Conservation (phyloP, 92 coral and sea anemone species). For the Palythoa caribaeorum region DNA sequence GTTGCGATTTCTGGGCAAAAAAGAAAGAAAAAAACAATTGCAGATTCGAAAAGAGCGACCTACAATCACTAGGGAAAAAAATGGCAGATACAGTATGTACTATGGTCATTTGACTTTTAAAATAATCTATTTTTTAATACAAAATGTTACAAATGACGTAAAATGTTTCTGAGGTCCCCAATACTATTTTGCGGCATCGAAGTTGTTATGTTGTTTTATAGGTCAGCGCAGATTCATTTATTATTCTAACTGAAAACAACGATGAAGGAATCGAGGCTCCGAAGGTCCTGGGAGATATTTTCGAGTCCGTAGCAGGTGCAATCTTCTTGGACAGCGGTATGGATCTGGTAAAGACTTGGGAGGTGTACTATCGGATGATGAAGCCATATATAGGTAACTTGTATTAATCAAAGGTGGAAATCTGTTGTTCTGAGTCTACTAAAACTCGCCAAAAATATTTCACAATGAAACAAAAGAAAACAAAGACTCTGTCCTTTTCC, state of each 20-base stretch:
- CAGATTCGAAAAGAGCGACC: too few relatives aligned
- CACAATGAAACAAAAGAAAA: background rate
- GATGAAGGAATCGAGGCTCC: slow-evolving; percentile 95
- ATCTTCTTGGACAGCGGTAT: slow-evolving; percentile 98
- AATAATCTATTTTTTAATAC: too few relatives aligned
- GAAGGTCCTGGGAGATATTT: slow-evolving; percentile 95
- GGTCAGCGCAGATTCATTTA: slow-evolving; percentile 87
- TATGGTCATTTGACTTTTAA: too few relatives aligned
- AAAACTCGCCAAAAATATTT: too few relatives aligned
- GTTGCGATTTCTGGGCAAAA: too few relatives aligned
- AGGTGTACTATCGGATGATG: slow-evolving; percentile 93
- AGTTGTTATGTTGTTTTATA: slow-evolving; percentile 42
- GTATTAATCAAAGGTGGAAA: background rate
- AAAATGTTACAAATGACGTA: too few relatives aligned
- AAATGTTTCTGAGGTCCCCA: too few relatives aligned
- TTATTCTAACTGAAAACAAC: slow-evolving; percentile 70
- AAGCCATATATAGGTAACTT: slow-evolving; percentile 83
- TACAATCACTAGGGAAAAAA: too few relatives aligned
- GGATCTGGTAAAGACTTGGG: slow-evolving; percentile 87
- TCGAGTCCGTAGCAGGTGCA: slow-evolving; percentile 99
- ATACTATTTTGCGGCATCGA: too few relatives aligned
- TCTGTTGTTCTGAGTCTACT: background rate
- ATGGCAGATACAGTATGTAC: too few relatives aligned
- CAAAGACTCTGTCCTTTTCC: background rate
- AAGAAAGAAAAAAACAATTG: too few relatives aligned